A percentile compares a stretch with the other conserved stretches of the same genome.
These are phyloP conservation scores for Pheosia tremula DNA, from an alignment of 2,888 invertebrate species.

Conservation along the genomic window DNA sequence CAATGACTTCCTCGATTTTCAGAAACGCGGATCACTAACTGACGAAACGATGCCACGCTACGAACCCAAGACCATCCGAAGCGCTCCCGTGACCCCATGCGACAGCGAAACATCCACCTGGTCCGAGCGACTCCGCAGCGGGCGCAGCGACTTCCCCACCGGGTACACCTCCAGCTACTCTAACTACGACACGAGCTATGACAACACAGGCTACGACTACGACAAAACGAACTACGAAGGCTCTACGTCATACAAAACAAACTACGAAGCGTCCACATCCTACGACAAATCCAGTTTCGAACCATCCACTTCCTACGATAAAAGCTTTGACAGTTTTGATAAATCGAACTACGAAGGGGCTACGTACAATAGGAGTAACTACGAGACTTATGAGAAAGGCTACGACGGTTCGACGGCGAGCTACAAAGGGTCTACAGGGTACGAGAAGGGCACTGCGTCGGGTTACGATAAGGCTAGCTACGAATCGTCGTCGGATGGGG, in stretches of 20 bases:
- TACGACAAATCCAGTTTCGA: slow-evolving; percentile 35
- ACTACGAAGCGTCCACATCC: slow-evolving; percentile 33
- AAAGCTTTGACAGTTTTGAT: slow-evolving; percentile 27
- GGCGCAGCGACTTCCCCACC: slow-evolving; percentile 47
- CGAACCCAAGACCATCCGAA: slow-evolving; percentile 66
- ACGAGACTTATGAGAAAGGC: slow-evolving; percentile 33
- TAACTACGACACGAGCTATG: slow-evolving; percentile 35
- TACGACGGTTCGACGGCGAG: slow-evolving; percentile 33
- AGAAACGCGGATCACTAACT: slow-evolving; percentile 76
- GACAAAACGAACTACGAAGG: slow-evolving; percentile 30
- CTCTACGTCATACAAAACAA: slow-evolving; percentile 21
- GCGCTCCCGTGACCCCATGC: slow-evolving; percentile 78
- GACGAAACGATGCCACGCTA: slow-evolving; percentile 58
- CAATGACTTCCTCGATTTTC: slow-evolving; percentile 32
- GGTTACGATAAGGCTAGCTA: slow-evolving; percentile 49
- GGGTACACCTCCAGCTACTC: slow-evolving; percentile 47
- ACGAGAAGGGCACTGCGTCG: slow-evolving; percentile 36
- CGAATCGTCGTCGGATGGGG: slow-evolving; percentile 53
- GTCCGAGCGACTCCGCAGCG: slow-evolving; percentile 61
- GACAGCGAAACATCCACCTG: slow-evolving; percentile 71
- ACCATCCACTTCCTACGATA: slow-evolving; percentile 26
- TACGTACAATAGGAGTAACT: slow-evolving; percentile 28
- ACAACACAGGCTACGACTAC: slow-evolving; percentile 13
- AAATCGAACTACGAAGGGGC: slow-evolving; percentile 34
- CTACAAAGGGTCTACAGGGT: slow-evolving; percentile 53